Percentiles rank a stretch among this genome's conserved stretches.
Conservation (phyloP, 2,888 invertebrate species). For the Idaea straminata region DNA sequence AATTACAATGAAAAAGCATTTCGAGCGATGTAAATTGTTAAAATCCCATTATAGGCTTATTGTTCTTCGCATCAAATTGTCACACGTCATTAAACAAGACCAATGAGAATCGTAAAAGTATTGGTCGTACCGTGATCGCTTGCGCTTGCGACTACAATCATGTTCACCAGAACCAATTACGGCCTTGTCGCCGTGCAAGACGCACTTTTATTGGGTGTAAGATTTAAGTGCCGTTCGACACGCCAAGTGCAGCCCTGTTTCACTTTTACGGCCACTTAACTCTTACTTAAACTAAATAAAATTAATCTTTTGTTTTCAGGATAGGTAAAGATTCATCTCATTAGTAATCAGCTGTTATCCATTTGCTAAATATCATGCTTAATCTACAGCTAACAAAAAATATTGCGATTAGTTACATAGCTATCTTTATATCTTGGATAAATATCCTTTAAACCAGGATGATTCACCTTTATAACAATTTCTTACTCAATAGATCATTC, state of each 20-base stretch:
- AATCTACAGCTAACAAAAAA: background rate
- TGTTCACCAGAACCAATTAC: conserved; percentile 73
- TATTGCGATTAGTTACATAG: no score
- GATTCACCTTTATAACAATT: conserved; percentile 44
- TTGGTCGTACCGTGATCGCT: conserved; percentile 51
- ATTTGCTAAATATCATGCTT: background rate
- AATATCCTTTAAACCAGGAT: conserved; percentile 20
- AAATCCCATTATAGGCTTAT: conserved; percentile 72
- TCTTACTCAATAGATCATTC: conserved; percentile 49
- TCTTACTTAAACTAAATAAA: conserved; percentile 30
- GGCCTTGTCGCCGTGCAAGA: conserved; percentile 57
- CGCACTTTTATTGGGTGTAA: conserved; percentile 78
- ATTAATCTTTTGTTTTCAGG: conserved; percentile 16
- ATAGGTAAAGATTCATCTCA: background rate
- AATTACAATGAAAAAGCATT: background rate
- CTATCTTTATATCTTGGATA: background rate
- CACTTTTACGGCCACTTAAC: conserved; percentile 70
- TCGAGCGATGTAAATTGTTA: conserved; percentile 49
- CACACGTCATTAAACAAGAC: conserved; percentile 74
- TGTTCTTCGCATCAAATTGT: conserved; percentile 64
- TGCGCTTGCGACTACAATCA: conserved; percentile 52
- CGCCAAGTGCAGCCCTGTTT: conserved; percentile 60
- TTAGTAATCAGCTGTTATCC: background rate
- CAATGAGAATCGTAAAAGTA: conserved; percentile 75
- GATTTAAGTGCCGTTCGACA: conserved; percentile 77